Base-by-base conservation (phyloP, 2,113 vertebrate genomes). In the Centropus bengalensis region DNA sequence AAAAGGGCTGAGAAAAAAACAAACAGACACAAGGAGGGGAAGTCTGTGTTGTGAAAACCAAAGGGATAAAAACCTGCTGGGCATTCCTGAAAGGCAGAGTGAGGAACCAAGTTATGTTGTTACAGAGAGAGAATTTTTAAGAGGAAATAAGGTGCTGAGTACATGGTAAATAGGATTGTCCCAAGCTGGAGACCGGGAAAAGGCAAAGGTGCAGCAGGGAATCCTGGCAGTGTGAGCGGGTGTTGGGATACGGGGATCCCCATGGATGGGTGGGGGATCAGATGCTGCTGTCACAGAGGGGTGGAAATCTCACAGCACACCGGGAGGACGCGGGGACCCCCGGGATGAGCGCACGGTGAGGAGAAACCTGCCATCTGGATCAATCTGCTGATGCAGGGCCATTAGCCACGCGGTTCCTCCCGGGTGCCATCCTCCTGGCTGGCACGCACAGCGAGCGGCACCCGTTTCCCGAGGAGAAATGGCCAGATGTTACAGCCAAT, bases 401-500 rank as follows among this genome's bases (percentile, higher is more conserved):
- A 3, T 4, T 6, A 47, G 87, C 30, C 2, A 18, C 0, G 17
- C 5, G 23, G 7, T 10, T 32, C 36, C 86, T 27, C 36, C 40
- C 1, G 56, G 92, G 86, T 6, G 66, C 91, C 77, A 45, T 78
- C 83, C 10, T 54, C 44, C 88, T 0, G 69, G 44, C 59, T 30
- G 89, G 5, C 66, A 13, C 11, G 28, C 89, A 45, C 42, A 3
- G 83, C 3, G 9, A 91, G 87, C 12, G 2, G 79, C 1, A 8
- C 86, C 74, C 5, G 2, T 3, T 12, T 28, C 80, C 79, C 4
- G 8, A 6, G 58, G 19, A 85, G 75, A 2, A 24, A 14, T 0
- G 10, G 87, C 55, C 96, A 91, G 89, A 94, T 94, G 94, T 44
- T 74, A 7, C 75, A 89, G 91, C 94, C 51, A 94, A 73, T 62